Evolutionary conservation across 2,888 invertebrate species (phyloP).

Genomic region (Eupsilia transversa): DNA sequence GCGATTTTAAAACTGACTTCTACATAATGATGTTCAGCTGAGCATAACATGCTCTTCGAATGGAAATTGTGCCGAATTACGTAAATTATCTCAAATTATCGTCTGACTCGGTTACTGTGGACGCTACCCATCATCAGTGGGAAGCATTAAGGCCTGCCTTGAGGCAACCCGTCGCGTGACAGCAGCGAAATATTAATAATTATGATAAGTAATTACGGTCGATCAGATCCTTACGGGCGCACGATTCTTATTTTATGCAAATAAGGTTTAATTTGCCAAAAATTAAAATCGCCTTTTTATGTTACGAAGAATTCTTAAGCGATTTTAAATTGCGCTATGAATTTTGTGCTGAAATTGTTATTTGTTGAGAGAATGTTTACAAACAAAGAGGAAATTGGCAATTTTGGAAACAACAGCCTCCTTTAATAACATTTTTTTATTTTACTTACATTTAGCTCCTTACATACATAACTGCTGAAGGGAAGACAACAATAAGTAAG

Average conservation of each 20-base stretch:
- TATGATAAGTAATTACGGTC: slow-evolving; percentile 79
- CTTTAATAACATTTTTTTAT: background rate
- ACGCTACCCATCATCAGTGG: slow-evolving; percentile 80
- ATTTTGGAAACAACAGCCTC: background rate
- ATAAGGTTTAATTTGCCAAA: slow-evolving; percentile 71
- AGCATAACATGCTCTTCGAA: slow-evolving; percentile 85
- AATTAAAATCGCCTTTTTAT: slow-evolving; percentile 60
- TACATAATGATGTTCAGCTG: slow-evolving; percentile 78
- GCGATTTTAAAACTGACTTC: slow-evolving; percentile 77
- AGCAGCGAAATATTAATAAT: slow-evolving; percentile 85
- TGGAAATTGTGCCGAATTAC: slow-evolving; percentile 87
- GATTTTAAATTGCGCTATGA: slow-evolving; percentile 55
- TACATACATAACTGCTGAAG: background rate
- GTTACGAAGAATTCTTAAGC: slow-evolving; percentile 47
- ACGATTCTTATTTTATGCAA: slow-evolving; percentile 75
- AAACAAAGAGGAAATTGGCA: slow-evolving; percentile 19
- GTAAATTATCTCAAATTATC: slow-evolving; percentile 89
- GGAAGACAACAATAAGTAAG: background rate
- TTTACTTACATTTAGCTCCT: background rate
- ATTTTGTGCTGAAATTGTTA: slow-evolving; percentile 30
- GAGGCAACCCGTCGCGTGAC: slow-evolving; percentile 83
- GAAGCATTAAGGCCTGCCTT: slow-evolving; percentile 78
- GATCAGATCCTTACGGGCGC: slow-evolving; percentile 72
- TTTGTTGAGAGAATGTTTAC: slow-evolving; percentile 36
- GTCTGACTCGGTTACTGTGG: slow-evolving; percentile 79